Percentiles rank a stretch among this genome's conserved stretches.
Evolutionary conservation across 2,113 vertebrate species (phyloP).

Genomic region (Neomonachus schauinslandi): DNA sequence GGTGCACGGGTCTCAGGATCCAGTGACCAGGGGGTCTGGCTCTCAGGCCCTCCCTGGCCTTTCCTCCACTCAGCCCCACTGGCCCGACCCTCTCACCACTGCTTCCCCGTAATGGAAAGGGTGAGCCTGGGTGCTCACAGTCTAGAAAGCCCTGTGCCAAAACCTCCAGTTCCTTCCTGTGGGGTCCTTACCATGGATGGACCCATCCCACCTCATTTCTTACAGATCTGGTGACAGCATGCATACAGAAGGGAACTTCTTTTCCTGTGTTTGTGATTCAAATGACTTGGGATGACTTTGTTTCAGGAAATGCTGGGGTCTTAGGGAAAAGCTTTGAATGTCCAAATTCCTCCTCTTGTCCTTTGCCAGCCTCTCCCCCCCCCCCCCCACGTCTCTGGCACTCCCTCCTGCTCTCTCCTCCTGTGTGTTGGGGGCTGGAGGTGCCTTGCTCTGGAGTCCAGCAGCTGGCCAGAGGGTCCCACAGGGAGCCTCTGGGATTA

Average conservation of each 20-base stretch:
- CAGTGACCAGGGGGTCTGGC: background rate
- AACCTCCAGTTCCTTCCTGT: background rate
- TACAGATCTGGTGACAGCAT: background rate
- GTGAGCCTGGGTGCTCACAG: background rate
- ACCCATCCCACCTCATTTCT: background rate
- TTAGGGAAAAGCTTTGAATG: background rate
- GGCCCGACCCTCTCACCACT: background rate
- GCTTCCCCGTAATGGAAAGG: background rate
- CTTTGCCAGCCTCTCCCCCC: conserved; percentile 1
- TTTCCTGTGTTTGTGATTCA: background rate
- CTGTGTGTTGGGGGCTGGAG: background rate
- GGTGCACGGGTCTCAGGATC: background rate
- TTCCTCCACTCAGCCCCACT: too few relatives aligned
- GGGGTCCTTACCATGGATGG: background rate
- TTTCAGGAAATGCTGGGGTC: background rate
- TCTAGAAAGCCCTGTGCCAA: too few relatives aligned
- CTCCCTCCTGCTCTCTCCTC: background rate
- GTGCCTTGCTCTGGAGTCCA: background rate
- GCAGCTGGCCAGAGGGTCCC: background rate
- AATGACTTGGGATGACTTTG: background rate
- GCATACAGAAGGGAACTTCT: background rate
- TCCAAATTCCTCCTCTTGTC: background rate
- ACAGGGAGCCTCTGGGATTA: background rate
- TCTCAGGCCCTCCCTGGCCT: background rate
- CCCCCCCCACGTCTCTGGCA: conserved; percentile 42